These are phyloP conservation scores for Callinectes sapidus DNA, from an alignment of 2,888 invertebrate species.

Conservation along the genomic window DNA sequence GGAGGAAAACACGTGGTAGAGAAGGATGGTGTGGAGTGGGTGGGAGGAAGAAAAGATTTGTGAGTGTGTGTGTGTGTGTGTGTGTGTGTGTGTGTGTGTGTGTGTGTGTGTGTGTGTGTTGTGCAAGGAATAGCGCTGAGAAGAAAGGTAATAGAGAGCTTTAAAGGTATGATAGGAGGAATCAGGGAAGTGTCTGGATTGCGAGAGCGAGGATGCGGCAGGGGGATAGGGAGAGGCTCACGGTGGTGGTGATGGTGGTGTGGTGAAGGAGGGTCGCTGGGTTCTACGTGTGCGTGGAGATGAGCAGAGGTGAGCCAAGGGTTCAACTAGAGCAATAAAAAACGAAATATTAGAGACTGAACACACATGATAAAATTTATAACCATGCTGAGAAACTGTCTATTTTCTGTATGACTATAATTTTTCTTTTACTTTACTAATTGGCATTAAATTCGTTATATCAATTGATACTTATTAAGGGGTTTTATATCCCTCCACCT, in stretches of 20 bases:
- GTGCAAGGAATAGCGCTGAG: neutral
- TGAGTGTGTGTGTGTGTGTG: neutral
- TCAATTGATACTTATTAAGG: no score
- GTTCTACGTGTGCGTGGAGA: neutral
- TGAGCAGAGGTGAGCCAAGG: neutral
- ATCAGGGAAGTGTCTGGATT: neutral
- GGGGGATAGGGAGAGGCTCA: neutral
- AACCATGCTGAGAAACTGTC: no score
- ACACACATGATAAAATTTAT: no score
- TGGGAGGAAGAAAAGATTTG: neutral
- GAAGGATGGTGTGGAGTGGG: neutral
- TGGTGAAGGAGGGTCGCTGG: neutral
- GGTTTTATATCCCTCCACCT: no score
- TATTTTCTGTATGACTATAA: no score
- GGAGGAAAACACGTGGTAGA: neutral
- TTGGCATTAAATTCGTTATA: no score
- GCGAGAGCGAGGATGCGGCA: neutral
- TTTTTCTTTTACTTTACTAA: no score
- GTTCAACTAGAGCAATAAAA: neutral
- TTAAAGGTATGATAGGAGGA: neutral
- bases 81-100: slow-evolving; percentile 1
- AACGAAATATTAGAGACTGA: neutral
- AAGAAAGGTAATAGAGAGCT: neutral
- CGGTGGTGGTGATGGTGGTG: neutral
- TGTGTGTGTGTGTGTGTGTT: slow-evolving; percentile 4